Base-by-base conservation (phyloP, 1,140 invertebrate genomes). In the Halyomorpha halys region DNA sequence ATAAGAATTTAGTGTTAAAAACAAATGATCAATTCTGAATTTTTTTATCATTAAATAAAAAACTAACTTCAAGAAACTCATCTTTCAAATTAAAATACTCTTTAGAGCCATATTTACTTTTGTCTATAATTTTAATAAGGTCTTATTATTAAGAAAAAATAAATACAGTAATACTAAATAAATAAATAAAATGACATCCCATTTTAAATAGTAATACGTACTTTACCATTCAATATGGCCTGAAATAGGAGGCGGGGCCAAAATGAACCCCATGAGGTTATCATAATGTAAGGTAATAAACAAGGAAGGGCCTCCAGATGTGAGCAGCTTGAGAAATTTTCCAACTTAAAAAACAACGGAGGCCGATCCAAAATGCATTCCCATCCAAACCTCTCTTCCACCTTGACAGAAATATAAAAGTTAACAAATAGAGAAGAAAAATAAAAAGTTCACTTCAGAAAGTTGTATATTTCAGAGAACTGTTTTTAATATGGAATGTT, bases 371-470 rank as follows among this genome's bases (percentile, higher is more conserved):
- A 39, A 44, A 44, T 60, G 59, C 59, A 60, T 60, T 60, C 59
- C 59, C 59, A 60, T 60, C 59, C 59, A 60, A 60, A 60, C 59
- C 21, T 59, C 54, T 60, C 59, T 60, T 60, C 25, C 59, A 60
- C 59, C 59, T 60, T 60, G 59, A 60, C 59, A 60, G 34, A 60
- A 60, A 60, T 44, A 56, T 25, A 56, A 56, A 56, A 56, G 53
- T 56, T 56, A 56, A 56, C 47, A 56, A 56, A 23, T 56, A 21
- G 23, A 11, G 53, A 56, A 56, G 19, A 56, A 56, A 23, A 16
- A 23, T 11, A 53, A 23, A 21, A 21, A 56, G 34, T 9, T 39
- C 34, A 39, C 34, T 39, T 39, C 34, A 39, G 34, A 39, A 39
- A 39, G 34, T 39, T 39, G 34, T 39, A 39, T 39, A 39, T 39